Percentiles rank a stretch among this genome's conserved stretches.
Evolutionary conservation across 1,140 invertebrate species (phyloP).

Genomic region (Cydia pomonella): DNA sequence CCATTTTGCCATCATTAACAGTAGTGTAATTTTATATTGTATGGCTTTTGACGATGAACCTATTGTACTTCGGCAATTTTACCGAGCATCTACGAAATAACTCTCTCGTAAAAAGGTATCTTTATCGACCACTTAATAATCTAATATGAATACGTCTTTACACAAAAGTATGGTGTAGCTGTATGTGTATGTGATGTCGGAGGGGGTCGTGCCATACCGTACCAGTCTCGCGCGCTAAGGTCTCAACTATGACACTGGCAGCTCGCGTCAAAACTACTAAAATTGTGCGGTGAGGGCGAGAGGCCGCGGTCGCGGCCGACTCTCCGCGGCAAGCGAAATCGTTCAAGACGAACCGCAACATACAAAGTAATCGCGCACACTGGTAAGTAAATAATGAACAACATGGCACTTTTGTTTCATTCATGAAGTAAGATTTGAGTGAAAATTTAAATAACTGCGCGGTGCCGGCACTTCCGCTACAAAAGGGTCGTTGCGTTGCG

Average conservation of each 20-base stretch:
- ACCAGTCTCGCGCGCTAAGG: constrained; percentile 65
- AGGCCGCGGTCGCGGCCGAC: constrained; percentile 47
- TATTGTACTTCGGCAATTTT: not conserved
- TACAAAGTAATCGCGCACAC: constrained; percentile 21
- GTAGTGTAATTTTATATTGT: not conserved
- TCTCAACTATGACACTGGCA: constrained; percentile 71
- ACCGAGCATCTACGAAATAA: not conserved
- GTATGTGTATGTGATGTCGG: constrained; percentile 64
- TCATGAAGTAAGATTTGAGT: not conserved
- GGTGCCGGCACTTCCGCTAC: too few relatives aligned
- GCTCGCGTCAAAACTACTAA: constrained; percentile 75
- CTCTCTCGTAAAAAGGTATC: not conserved
- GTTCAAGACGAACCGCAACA: constrained; percentile 56
- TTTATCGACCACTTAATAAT: not conserved
- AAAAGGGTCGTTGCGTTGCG: too few relatives aligned
- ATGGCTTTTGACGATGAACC: not conserved
- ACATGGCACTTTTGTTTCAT: not conserved
- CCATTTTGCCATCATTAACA: not conserved
- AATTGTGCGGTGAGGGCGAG: constrained; percentile 56
- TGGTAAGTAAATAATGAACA: not conserved
- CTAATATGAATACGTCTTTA: constrained; percentile 52
- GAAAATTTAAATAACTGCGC: too few relatives aligned
- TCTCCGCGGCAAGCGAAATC: constrained; percentile 39
- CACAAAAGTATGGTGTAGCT: constrained; percentile 42
- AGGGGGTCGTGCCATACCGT: constrained; percentile 70